Conservation (phyloP, 23 tunicate species). For the Pegea sp. region DNA sequence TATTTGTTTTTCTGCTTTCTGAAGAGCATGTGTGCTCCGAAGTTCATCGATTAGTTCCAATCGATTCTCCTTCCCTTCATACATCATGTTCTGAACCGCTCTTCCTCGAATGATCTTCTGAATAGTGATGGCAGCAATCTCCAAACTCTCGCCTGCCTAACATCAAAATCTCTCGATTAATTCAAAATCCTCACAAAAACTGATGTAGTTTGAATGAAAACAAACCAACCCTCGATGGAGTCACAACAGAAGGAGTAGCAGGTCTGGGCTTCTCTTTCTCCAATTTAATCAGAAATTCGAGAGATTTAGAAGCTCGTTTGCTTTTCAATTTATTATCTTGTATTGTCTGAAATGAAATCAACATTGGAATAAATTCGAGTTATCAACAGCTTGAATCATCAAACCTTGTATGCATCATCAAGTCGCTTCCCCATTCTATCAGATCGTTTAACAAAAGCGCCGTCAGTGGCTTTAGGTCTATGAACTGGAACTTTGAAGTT, state of each 20-base stretch:
- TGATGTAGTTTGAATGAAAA: neutral
- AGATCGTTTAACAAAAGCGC: constrained; percentile 50
- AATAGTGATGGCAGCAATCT: constrained; percentile 66
- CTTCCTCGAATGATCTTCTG: constrained; percentile 81
- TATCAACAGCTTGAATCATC: neutral
- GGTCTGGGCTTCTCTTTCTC: constrained; percentile 78
- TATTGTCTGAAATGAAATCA: constrained; percentile 68
- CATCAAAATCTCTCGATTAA: neutral
- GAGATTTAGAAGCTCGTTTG: constrained; percentile 53
- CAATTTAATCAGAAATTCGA: constrained; percentile 60
- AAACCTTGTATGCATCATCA: constrained; percentile 53
- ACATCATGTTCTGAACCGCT: constrained; percentile 82
- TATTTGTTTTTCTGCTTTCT: constrained; percentile 49
- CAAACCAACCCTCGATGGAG: constrained; percentile 39
- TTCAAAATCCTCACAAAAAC: too few relatives aligned
- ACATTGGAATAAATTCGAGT: too few relatives aligned
- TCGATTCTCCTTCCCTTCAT: constrained; percentile 74
- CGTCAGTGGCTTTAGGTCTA: constrained; percentile 13
- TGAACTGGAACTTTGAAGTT: constrained; percentile 38
- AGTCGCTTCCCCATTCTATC: constrained; percentile 45
- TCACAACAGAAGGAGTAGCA: constrained; percentile 63
- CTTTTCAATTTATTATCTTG: constrained; percentile 45
- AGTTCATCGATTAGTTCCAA: constrained; percentile 73
- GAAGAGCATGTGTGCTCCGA: constrained; percentile 82
- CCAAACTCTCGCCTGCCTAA: constrained; percentile 39